These are phyloP conservation scores for Euclidia mi DNA, from an alignment of 2,888 invertebrate genomes.

Conservation along the genomic window DNA sequence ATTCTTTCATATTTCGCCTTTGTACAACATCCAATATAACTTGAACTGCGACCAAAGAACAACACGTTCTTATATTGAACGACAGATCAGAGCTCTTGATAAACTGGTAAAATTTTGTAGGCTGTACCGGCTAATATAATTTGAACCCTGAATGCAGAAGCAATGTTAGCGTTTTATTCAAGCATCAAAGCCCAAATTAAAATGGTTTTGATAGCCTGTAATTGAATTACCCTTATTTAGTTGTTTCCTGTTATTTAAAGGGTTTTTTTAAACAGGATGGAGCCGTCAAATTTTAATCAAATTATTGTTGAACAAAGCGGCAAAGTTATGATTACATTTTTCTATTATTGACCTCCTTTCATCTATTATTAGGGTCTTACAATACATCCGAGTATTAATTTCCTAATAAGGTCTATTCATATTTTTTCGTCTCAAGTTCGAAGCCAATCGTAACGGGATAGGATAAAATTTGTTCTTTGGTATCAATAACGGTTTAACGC, in stretches of 20 bases:
- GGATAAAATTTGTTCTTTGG: no score
- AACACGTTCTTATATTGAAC: slow-evolving; percentile 2
- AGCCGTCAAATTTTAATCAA: slow-evolving; percentile 87
- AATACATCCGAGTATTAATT: slow-evolving; percentile 36
- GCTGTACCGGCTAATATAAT: slow-evolving; percentile 38
- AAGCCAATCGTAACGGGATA: neutral
- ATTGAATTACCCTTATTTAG: slow-evolving; percentile 79
- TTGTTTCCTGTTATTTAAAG: slow-evolving; percentile 74
- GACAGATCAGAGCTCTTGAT: slow-evolving; percentile 50
- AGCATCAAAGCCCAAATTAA: slow-evolving; percentile 48
- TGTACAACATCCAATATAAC: slow-evolving; percentile 49
- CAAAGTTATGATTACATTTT: slow-evolving; percentile 77
- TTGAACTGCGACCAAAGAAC: slow-evolving; percentile 17
- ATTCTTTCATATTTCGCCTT: slow-evolving; percentile 55
- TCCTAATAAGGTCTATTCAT: slow-evolving; percentile 29
- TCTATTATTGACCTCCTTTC: slow-evolving; percentile 46
- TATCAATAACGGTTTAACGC: no score
- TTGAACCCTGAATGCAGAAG: slow-evolving; percentile 2
- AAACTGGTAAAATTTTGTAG: slow-evolving; percentile 55
- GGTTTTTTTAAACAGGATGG: slow-evolving; percentile 74
- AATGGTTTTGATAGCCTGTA: slow-evolving; percentile 65
- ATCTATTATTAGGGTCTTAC: slow-evolving; percentile 35
- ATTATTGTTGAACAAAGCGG: slow-evolving; percentile 74
- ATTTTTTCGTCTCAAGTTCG: slow-evolving; percentile 27
- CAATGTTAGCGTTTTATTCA: neutral